These are phyloP conservation scores for Tenrec ecaudatus DNA, from an alignment of 2,113 vertebrate species.

Conservation along the genomic window DNA sequence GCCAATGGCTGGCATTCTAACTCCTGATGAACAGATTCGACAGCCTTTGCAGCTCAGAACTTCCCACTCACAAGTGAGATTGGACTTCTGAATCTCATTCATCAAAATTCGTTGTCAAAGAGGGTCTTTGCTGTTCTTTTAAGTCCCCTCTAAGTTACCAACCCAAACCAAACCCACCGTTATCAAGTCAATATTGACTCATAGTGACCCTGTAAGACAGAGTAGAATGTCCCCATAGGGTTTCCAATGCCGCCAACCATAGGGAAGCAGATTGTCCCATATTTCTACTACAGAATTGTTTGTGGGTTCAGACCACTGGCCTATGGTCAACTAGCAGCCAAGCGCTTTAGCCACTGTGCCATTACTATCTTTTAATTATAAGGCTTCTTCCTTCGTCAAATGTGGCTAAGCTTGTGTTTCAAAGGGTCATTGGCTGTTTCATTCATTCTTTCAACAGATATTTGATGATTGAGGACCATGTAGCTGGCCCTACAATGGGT, in stretches of 20 bases:
- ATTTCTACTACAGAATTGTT: no score
- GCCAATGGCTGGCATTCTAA: conserved; percentile 16
- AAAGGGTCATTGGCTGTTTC: background rate
- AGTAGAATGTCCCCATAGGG: no score
- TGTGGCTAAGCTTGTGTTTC: background rate
- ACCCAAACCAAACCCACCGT: no score
- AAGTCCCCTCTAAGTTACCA: background rate
- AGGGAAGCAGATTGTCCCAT: no score
- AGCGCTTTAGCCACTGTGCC: no score
- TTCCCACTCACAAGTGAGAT: background rate
- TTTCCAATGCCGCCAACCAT: no score
- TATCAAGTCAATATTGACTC: no score
- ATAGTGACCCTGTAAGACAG: no score
- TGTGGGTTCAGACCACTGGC: no score
- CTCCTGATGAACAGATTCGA: conserved; percentile 18
- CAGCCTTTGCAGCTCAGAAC: background rate
- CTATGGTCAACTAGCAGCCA: no score
- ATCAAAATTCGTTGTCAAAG: conserved; percentile 13
- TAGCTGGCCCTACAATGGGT: background rate
- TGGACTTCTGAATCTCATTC: background rate
- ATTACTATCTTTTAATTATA: background rate
- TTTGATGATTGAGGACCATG: background rate
- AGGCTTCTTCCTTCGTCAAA: background rate
- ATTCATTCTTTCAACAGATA: background rate
- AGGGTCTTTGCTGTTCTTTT: background rate